Percentiles rank a stretch among this genome's conserved stretches.
phyloP scores from a whole-genome alignment of 2,797 vertebrate genomes.

The Gallinago nigripennis region DNA sequence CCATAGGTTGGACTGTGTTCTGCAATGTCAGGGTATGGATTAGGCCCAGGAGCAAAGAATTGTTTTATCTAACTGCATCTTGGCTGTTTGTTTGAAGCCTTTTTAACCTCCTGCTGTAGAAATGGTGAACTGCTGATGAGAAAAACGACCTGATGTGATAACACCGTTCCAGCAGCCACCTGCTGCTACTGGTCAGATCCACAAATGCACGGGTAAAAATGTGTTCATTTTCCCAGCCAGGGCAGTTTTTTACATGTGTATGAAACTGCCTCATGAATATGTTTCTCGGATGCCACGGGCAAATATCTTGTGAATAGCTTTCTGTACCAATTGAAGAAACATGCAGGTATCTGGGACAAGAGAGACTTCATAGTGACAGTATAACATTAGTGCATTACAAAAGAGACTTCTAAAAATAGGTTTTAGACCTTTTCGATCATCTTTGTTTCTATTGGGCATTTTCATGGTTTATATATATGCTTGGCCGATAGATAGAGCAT shows the following conservation, averaged over 20 bases:
- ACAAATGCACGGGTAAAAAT: not conserved
- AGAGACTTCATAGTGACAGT: not conserved
- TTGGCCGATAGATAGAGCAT: not conserved
- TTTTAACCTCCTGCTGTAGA: constrained; percentile 12
- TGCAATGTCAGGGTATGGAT: not conserved
- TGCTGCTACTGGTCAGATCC: not conserved
- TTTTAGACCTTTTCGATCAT: not conserved
- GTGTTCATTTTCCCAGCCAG: not conserved
- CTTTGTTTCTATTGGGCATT: not conserved
- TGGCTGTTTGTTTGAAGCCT: not conserved
- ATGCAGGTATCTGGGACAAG: not conserved
- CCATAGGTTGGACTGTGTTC: not conserved
- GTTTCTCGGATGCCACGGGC: not conserved
- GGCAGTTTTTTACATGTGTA: not conserved
- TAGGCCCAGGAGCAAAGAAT: not conserved
- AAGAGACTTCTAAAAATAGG: not conserved
- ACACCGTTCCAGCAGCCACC: not conserved
- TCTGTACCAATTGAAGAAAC: not conserved
- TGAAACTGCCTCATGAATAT: not conserved
- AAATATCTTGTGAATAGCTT: not conserved
- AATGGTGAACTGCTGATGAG: not conserved
- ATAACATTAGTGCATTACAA: not conserved
- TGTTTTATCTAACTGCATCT: not conserved
- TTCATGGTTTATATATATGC: not conserved
- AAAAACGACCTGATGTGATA: not conserved